A percentile compares a stretch with the other conserved stretches of the same genome.
Conservation (phyloP, 2,888 invertebrate species). For the Tenodera sinensis region DNA sequence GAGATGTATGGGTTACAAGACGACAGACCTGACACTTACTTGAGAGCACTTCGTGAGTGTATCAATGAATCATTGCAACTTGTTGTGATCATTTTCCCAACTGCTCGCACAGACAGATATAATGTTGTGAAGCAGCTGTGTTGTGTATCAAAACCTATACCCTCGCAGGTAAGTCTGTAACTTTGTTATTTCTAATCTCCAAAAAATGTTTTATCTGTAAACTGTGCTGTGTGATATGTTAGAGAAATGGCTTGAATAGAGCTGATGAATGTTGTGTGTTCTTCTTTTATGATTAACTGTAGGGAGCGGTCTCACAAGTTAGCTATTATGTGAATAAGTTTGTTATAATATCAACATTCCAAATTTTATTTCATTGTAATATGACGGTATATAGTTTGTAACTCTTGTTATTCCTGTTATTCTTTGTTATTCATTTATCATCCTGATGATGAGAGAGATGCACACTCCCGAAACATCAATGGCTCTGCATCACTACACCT, state of each 20-base stretch:
- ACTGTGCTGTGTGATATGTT: not conserved
- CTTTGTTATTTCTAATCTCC: not conserved
- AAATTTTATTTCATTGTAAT: no score
- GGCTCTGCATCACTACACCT: no score
- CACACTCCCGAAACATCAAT: no score
- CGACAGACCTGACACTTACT: constrained; percentile 69
- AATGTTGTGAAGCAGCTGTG: constrained; percentile 82
- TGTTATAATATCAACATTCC: no score
- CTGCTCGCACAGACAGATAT: constrained; percentile 79
- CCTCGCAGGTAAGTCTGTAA: constrained; percentile 66
- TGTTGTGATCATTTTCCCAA: constrained; percentile 77
- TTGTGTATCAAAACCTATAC: constrained; percentile 74
- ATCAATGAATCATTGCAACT: constrained; percentile 58
- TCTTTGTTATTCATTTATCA: no score
- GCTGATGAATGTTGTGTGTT: no score
- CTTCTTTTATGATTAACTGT: no score
- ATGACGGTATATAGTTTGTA: no score
- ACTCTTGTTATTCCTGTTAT: no score
- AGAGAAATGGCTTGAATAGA: not conserved
- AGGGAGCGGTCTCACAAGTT: no score
- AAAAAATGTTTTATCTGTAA: not conserved
- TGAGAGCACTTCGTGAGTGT: constrained; percentile 54
- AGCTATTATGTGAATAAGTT: no score
- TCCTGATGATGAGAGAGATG: no score
- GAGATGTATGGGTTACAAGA: constrained; percentile 56